Evolutionary conservation across 1,140 invertebrate species (phyloP).

Genomic region (Bicyclus anynana): DNA sequence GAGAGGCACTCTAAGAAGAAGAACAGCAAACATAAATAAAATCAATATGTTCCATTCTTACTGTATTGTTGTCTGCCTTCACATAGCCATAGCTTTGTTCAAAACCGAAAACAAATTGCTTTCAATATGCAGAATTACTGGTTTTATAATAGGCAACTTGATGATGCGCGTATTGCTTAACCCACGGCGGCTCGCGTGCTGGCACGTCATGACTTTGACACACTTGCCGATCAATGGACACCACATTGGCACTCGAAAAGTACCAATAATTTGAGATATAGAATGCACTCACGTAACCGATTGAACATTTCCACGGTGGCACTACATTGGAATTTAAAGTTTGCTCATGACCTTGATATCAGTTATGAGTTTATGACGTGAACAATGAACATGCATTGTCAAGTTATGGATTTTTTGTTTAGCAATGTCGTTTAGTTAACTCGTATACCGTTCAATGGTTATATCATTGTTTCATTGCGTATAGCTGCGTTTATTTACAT

Average conservation of each 20-base stretch:
- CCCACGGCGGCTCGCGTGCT: slow-evolving; percentile 43
- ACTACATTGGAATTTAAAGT: slow-evolving; percentile 2
- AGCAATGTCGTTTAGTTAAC: not conserved
- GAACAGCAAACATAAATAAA: no score
- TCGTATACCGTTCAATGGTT: not conserved
- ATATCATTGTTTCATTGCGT: not conserved
- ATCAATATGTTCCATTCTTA: no score
- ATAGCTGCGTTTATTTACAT: not conserved
- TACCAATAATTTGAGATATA: slow-evolving; percentile 18
- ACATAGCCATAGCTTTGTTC: no score
- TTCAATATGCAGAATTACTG: not conserved
- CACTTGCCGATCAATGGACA: slow-evolving; percentile 58
- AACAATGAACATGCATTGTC: not conserved
- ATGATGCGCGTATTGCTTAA: slow-evolving; percentile 45
- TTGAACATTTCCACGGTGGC: not conserved
- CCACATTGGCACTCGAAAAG: slow-evolving; percentile 22
- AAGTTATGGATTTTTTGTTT: not conserved
- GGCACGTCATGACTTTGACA: slow-evolving; percentile 67
- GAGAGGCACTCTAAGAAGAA: no score
- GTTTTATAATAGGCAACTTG: slow-evolving; percentile 14
- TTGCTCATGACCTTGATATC: not conserved
- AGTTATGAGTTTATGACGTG: no score
- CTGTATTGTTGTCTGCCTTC: no score
- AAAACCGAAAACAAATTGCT: not conserved
- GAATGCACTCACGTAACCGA: slow-evolving; percentile 7